A percentile compares a stretch with the other conserved stretches of the same genome.
Evolutionary conservation across 1,140 invertebrate species (phyloP).

Genomic region (Drosophila truncata): DNA sequence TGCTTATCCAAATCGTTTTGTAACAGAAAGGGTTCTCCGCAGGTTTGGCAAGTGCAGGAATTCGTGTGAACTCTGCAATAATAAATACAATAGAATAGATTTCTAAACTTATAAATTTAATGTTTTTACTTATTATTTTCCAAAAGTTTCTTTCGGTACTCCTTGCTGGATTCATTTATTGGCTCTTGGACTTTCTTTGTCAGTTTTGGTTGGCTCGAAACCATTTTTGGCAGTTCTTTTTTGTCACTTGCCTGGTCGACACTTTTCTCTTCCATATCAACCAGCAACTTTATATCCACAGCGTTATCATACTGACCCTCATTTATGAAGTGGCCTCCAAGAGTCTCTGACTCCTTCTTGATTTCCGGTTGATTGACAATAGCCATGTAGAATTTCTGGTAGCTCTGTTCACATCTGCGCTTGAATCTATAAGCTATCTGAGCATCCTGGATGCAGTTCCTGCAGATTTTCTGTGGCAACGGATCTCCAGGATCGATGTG

Average conservation of each 20-base stretch:
- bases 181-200: neutral
- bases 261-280: neutral
- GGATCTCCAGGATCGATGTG: constrained; percentile 11
- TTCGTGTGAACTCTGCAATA: constrained; percentile 9
- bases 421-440: constrained; percentile 31
- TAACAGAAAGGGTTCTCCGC: constrained; percentile 18
- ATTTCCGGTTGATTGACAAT: neutral
- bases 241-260: neutral
- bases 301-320: neutral
- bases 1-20: constrained; percentile 26
- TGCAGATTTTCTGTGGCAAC: constrained; percentile 34
- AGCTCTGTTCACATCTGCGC: constrained; percentile 22
- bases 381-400: constrained; percentile 14
- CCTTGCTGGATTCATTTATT: neutral
- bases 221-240: neutral
- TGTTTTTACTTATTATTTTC: constrained; percentile 19
- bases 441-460: constrained; percentile 31
- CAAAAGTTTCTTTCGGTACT: constrained; percentile 5
- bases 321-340: neutral
- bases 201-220: neutral
- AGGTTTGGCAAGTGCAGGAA: constrained; percentile 11
- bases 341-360: constrained; percentile 1
- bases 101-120: too few relatives aligned
- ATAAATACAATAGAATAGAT: too few relatives aligned
- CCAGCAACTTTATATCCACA: neutral